A percentile compares a stretch with the other conserved stretches of the same genome.
These are phyloP conservation scores for Etheostoma cragini DNA, from an alignment of 2,113 vertebrate genomes.

Conservation along the genomic window DNA sequence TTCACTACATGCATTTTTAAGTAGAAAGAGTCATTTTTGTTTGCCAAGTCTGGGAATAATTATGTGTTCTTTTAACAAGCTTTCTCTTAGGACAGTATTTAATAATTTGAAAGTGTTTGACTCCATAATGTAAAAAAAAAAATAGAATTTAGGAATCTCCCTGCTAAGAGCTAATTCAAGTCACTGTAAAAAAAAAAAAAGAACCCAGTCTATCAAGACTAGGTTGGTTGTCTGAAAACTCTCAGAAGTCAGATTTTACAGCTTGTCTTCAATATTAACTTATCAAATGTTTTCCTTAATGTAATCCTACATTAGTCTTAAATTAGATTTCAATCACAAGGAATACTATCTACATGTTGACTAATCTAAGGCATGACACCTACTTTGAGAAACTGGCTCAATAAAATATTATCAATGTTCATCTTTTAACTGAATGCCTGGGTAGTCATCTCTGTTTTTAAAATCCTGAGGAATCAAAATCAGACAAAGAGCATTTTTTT, in stretches of 20 bases:
- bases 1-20: slow-evolving; percentile 44
- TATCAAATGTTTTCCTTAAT: neutral
- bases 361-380: neutral
- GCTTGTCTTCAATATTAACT: slow-evolving; percentile 1
- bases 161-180: slow-evolving; percentile 45
- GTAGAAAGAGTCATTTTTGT: slow-evolving; percentile 34
- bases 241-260: neutral
- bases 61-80: slow-evolving; percentile 48
- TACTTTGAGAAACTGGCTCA: neutral
- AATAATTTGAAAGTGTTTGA: slow-evolving; percentile 32
- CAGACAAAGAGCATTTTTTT: neutral
- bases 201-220: neutral
- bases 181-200: slow-evolving; percentile 1
- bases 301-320: neutral
- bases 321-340: neutral
- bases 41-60: slow-evolving; percentile 47
- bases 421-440: neutral
- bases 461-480: slow-evolving; percentile 25
- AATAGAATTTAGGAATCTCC: slow-evolving; percentile 35
- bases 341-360: neutral
- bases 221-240: neutral
- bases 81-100: slow-evolving; percentile 20
- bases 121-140: slow-evolving; percentile 23
- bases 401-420: neutral
- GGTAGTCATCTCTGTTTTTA: neutral